Conservation (phyloP, 2,113 vertebrate species). For the human region GRCh38 chr17:72090501-72091000, state of each 20-base stretch:
- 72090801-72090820: background rate
- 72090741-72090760: background rate
- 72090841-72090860: background rate
- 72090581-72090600: background rate
- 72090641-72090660: rapidly evolving
- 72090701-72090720: rapidly evolving
- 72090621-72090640: background rate
- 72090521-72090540: background rate
- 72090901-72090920: no score
- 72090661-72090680: rapidly evolving
- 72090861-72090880: background rate
- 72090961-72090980: background rate
- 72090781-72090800: background rate
- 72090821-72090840: background rate
- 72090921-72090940: background rate
- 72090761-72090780: background rate
- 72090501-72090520: background rate
- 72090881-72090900: background rate
- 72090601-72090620: background rate
- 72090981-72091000: background rate
- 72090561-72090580: background rate
- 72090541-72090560: no score
- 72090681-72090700: rapidly evolving
- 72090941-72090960: background rate
- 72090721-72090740: no score